These are phyloP conservation scores for Atta texana DNA, from an alignment of 1,140 invertebrate species.

Conservation along the genomic window DNA sequence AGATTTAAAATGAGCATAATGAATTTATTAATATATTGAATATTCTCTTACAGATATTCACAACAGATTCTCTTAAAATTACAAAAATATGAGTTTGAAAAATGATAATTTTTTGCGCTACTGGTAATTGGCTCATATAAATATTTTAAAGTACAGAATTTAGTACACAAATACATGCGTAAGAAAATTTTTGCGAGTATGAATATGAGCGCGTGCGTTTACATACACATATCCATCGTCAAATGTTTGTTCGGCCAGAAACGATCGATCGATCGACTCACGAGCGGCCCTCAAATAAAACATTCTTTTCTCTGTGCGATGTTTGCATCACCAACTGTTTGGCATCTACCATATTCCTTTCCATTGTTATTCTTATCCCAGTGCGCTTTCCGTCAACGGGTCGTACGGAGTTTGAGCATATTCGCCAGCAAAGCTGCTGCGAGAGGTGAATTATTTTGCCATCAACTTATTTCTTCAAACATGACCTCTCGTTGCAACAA, in stretches of 20 bases:
- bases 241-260: slow-evolving; percentile 65
- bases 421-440: slow-evolving; percentile 18
- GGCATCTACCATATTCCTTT: slow-evolving; percentile 47
- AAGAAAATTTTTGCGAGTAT: slow-evolving; percentile 35
- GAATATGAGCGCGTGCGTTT: slow-evolving; percentile 7
- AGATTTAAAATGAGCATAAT: background rate
- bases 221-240: slow-evolving; percentile 25
- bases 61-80: slow-evolving; percentile 8
- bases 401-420: background rate
- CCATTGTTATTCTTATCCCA: slow-evolving; percentile 65
- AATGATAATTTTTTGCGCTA: background rate
- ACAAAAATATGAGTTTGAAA: slow-evolving; percentile 1
- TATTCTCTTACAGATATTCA: background rate
- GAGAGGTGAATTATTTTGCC: slow-evolving; percentile 53
- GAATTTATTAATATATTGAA: background rate
- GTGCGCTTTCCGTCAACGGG: slow-evolving; percentile 41
- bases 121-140: slow-evolving; percentile 35
- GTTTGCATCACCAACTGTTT: slow-evolving; percentile 66
- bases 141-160: slow-evolving; percentile 34
- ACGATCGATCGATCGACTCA: slow-evolving; percentile 61
- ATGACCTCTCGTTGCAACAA: slow-evolving; percentile 33
- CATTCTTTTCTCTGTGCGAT: slow-evolving; percentile 26
- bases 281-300: slow-evolving; percentile 43
- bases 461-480: slow-evolving; percentile 58
- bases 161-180: slow-evolving; percentile 22